A percentile compares a stretch with the other conserved stretches of the same genome.
Conservation (phyloP, 2,888 invertebrate genomes). For the Halictus quadricinctus region DNA sequence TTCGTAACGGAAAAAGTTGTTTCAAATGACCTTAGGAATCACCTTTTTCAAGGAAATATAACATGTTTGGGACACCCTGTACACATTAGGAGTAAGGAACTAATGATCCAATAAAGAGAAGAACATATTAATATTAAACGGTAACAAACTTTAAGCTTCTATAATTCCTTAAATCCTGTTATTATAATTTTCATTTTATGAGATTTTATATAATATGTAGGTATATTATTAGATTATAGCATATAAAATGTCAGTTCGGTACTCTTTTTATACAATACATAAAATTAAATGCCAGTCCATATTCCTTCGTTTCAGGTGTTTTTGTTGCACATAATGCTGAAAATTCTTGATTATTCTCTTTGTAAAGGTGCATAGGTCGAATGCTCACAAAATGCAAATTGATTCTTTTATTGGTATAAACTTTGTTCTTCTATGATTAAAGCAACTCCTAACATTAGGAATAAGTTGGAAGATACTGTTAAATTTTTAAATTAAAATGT, state of each 20-base stretch:
- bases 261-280: background rate
- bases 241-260: background rate
- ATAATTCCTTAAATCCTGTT: background rate
- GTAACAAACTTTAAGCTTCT: background rate
- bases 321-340: background rate
- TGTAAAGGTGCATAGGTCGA: background rate
- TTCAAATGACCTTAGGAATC: too few relatives aligned
- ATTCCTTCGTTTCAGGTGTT: background rate
- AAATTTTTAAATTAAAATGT: too few relatives aligned
- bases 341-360: background rate
- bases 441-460: too few relatives aligned
- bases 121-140: conserved; percentile 1
- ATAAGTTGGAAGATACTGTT: too few relatives aligned
- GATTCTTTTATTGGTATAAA: too few relatives aligned
- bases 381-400: too few relatives aligned
- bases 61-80: too few relatives aligned
- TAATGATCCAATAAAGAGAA: background rate
- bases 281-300: background rate
- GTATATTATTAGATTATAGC: background rate
- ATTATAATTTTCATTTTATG: background rate
- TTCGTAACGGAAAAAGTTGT: too few relatives aligned
- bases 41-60: too few relatives aligned
- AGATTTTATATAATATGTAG: background rate
- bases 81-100: background rate
- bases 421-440: too few relatives aligned